Percentiles rank a stretch among this genome's conserved stretches.
phyloP scores from a whole-genome alignment of 2,113 vertebrate genomes.

The Columbina picui region DNA sequence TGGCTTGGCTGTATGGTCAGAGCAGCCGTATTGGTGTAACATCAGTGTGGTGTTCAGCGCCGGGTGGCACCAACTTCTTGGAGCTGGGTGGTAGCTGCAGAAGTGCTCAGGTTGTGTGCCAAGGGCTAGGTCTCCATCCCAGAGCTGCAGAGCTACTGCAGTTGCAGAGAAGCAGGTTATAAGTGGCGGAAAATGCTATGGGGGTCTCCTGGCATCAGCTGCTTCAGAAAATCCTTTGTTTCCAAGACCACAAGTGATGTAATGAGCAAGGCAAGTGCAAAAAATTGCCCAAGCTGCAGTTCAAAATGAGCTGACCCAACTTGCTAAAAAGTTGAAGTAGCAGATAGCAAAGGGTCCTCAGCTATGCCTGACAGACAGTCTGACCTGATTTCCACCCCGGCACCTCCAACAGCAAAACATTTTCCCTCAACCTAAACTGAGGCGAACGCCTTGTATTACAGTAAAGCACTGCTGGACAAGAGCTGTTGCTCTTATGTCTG shows the following conservation, averaged over 20 bases:
- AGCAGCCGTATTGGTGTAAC: background rate
- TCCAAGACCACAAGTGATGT: background rate
- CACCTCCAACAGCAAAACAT: background rate
- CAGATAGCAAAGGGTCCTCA: background rate
- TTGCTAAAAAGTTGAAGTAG: background rate
- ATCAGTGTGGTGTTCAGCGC: accelerated
- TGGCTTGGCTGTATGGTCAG: background rate
- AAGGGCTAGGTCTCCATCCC: background rate
- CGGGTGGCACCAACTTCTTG: background rate
- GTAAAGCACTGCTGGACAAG: background rate
- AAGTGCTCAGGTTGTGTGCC: accelerated
- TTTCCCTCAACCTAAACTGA: background rate
- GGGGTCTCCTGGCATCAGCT: background rate
- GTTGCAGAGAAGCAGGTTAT: background rate
- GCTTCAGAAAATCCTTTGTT: background rate
- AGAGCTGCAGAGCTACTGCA: background rate
- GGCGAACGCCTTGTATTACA: background rate
- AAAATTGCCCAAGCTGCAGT: background rate
- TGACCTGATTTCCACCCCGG: background rate
- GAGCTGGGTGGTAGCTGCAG: background rate
- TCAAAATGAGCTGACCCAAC: background rate
- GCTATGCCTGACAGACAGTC: background rate
- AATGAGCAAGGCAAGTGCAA: background rate
- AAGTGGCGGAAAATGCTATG: background rate
- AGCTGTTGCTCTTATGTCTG: background rate